Base-by-base conservation (phyloP, 1,140 invertebrate genomes). In the Philaenus spumarius region DNA sequence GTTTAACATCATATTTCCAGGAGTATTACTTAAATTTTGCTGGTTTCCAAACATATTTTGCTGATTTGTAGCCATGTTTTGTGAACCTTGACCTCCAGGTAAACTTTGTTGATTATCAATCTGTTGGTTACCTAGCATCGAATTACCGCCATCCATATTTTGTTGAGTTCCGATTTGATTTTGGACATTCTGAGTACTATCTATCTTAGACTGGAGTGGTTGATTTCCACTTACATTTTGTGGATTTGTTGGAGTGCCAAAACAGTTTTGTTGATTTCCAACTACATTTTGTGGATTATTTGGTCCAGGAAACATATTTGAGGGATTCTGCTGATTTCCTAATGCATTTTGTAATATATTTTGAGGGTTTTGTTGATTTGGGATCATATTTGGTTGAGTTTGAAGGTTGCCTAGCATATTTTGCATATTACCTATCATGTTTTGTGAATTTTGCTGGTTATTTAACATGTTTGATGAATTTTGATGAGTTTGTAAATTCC, bases 1-100 rank as follows among this genome's bases (percentile, higher is more conserved):
- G 35, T 58, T 58, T 20, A 19, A 51, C 15, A 58, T 37, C 34
- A 42, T 40, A 43, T 43, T 51, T 52, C 35, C 40, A 19, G 50
- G 22, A 15, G 24, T 30, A 47, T 55, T 50, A 12, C 23, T 37
- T 6, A 24, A 26, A 2, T n/a, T 30, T 12, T 23, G 17, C 22
- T 53, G 50, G 17, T 53, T 48, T 35, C 48, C 50, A 55, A 55
- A 34, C 34, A 46, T 60, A 20, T 20, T 24, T 14, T 53, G 47
- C 54, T 45, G n/a, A 9, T 45, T 34, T 43, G 30, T 30, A 40
- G 5, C 17, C 26, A 7, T 26, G 30, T 23, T 15, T 23, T 37
- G 35, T 40, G 37, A 42, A 47, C 12, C 34, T 15, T 48, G 43
- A 42, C 20, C 35, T 3, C 43, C 26, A 48, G 22, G 1, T 37